phyloP scores from a whole-genome alignment of 2,113 vertebrate genomes.

The Sapajus apella region DNA sequence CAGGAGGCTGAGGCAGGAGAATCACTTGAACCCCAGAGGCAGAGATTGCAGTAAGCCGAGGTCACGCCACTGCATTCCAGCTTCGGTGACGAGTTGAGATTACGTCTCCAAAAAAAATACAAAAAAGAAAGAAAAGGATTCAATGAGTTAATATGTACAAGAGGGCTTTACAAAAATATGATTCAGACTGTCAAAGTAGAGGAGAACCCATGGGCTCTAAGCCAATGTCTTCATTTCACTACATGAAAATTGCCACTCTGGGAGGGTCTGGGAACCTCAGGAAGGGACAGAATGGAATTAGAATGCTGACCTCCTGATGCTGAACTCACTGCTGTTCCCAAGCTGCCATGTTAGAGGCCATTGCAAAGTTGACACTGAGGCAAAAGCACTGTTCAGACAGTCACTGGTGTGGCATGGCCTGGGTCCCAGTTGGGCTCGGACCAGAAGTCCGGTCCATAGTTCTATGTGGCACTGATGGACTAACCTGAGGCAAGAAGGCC shows the following conservation, averaged over 20 bases:
- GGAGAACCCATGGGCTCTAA: background rate
- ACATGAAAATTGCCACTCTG: background rate
- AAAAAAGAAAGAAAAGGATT: background rate
- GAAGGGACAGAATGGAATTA: background rate
- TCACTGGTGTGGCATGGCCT: background rate
- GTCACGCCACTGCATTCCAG: too few species aligned
- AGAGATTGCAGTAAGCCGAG: too few species aligned
- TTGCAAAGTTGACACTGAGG: background rate
- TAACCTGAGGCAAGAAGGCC: background rate
- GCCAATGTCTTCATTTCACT: background rate
- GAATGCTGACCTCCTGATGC: background rate
- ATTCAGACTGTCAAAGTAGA: background rate
- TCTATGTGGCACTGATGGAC: accelerated
- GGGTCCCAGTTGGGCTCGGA: background rate
- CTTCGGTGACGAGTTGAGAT: too few species aligned
- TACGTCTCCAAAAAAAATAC: too few species aligned
- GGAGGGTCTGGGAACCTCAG: background rate
- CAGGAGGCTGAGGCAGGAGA: too few species aligned
- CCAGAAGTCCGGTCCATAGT: background rate
- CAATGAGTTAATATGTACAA: background rate
- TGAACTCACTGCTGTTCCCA: background rate
- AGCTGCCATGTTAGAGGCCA: background rate
- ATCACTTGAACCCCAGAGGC: too few species aligned
- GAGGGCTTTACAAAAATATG: background rate
- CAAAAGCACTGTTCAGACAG: background rate